A percentile compares a stretch with the other conserved stretches of the same genome.
phyloP scores from a whole-genome alignment of 2,888 invertebrate species.

The Scaptomyza polygonia region DNA sequence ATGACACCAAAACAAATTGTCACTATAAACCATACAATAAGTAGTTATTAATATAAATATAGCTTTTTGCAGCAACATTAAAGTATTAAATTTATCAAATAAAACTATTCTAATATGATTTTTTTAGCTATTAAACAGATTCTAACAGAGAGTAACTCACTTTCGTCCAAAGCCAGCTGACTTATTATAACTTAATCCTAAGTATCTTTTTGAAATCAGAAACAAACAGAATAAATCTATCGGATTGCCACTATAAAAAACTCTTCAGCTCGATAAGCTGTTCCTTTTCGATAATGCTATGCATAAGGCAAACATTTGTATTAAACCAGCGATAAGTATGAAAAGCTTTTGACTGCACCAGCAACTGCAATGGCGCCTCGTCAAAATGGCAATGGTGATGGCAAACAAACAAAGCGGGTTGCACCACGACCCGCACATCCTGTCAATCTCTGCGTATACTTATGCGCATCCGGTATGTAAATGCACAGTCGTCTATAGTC shows the following conservation, averaged over 20 bases:
- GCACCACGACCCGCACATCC: slow-evolving; percentile 73
- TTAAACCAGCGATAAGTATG: slow-evolving; percentile 47
- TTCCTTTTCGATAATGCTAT: slow-evolving; percentile 4
- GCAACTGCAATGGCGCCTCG: slow-evolving; percentile 31
- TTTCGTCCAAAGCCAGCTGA: background rate
- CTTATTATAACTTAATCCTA: background rate
- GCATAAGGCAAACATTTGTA: slow-evolving; percentile 29
- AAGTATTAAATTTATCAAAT: background rate
- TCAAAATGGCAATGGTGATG: slow-evolving; percentile 31
- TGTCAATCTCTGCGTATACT: slow-evolving; percentile 75
- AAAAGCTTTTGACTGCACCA: slow-evolving; percentile 42
- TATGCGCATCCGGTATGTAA: slow-evolving; percentile 75
- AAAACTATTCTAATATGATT: too few species aligned
- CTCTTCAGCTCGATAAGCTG: background rate
- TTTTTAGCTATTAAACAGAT: too few species aligned
- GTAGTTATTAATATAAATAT: background rate
- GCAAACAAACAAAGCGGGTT: slow-evolving; percentile 59
- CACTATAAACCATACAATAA: background rate
- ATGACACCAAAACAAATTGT: slow-evolving; percentile 1
- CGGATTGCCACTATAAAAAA: background rate
- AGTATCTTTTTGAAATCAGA: background rate
- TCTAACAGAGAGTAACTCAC: too few species aligned
- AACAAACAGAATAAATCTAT: background rate
- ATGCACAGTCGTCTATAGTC: slow-evolving; percentile 49
- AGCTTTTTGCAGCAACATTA: too few species aligned